A percentile compares a stretch with the other conserved stretches of the same genome.
Evolutionary conservation across 2,888 invertebrate genomes (phyloP).

Genomic region (Melanostoma scalare): DNA sequence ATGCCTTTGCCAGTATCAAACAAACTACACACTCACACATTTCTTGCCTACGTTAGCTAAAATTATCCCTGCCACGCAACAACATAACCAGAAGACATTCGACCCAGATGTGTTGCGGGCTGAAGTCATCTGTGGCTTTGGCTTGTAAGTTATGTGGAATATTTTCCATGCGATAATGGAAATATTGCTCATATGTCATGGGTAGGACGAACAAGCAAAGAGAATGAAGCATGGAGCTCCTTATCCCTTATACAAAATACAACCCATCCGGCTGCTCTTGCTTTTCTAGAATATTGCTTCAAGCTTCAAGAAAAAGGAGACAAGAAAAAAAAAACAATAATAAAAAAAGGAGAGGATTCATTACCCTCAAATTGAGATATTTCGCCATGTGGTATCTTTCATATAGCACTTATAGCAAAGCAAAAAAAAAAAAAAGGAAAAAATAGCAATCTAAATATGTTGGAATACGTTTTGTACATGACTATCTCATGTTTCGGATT

Average conservation of each 20-base stretch:
- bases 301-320: slow-evolving; percentile 2
- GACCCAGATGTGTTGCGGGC: slow-evolving; percentile 53
- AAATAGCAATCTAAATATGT: slow-evolving; percentile 21
- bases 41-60: slow-evolving; percentile 40
- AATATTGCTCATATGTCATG: slow-evolving; percentile 43
- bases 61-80: slow-evolving; percentile 50
- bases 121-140: slow-evolving; percentile 45
- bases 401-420: slow-evolving; percentile 22
- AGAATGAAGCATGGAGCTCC: background rate
- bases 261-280: background rate
- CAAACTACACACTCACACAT: slow-evolving; percentile 14
- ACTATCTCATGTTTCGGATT: slow-evolving; percentile 31
- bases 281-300: slow-evolving; percentile 3
- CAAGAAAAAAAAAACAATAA: slow-evolving; percentile 24
- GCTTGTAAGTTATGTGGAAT: slow-evolving; percentile 49
- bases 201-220: slow-evolving; percentile 3
- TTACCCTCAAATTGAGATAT: slow-evolving; percentile 51
- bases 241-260: slow-evolving; percentile 2
- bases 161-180: slow-evolving; percentile 57
- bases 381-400: slow-evolving; percentile 43
- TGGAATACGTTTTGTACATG: slow-evolving; percentile 15
- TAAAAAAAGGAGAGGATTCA: slow-evolving; percentile 36
- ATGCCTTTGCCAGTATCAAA: slow-evolving; percentile 27
- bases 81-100: slow-evolving; percentile 43
- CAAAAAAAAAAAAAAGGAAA: background rate